phyloP scores from a whole-genome alignment of 1,140 invertebrate species.

The Coenobita brevimanus region DNA sequence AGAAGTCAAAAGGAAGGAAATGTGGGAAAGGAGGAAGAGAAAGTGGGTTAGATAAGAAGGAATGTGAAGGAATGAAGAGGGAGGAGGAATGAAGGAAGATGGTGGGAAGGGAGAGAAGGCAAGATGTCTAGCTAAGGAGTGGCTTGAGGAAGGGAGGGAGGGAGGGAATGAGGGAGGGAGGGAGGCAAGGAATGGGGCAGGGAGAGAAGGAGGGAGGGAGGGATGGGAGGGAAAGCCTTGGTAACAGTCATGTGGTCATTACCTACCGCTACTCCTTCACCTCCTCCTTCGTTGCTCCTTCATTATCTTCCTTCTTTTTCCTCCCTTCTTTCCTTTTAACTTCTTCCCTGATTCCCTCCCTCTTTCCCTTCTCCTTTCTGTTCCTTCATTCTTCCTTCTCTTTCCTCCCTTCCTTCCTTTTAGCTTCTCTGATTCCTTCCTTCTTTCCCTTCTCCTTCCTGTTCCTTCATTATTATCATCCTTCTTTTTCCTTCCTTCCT shows the following conservation, averaged over 20 bases:
- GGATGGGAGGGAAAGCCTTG: background rate
- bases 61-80: background rate
- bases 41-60: background rate
- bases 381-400: background rate
- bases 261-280: background rate
- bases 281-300: background rate
- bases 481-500: background rate
- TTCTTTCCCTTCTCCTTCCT: background rate
- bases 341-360: background rate
- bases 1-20: background rate
- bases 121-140: too few relatives aligned
- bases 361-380: background rate
- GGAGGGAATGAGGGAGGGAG: background rate
- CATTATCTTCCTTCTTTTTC: background rate
- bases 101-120: background rate
- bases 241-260: background rate
- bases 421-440: slow-evolving; percentile 1
- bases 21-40: background rate
- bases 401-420: too few relatives aligned
- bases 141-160: background rate
- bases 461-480: background rate
- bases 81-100: background rate
- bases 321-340: background rate
- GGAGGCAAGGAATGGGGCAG: background rate
- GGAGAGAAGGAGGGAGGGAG: background rate